A percentile compares a stretch with the other conserved stretches of the same genome.
Evolutionary conservation across 2,113 vertebrate species (phyloP).

Genomic region (Corythornis madagascariensis): DNA sequence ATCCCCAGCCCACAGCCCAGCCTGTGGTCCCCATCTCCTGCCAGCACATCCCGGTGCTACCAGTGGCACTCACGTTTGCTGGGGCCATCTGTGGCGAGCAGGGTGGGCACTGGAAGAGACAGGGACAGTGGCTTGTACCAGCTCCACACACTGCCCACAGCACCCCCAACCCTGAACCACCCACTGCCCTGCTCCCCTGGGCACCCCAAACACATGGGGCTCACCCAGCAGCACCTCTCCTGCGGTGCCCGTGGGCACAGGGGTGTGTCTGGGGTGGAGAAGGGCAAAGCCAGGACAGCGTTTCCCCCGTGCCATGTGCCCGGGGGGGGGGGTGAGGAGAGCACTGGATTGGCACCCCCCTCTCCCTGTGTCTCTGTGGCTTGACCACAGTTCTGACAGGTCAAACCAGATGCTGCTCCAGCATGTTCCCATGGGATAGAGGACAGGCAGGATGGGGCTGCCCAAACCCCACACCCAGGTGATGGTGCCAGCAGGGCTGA

Average conservation of each 20-base stretch:
- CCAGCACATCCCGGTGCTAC: background rate
- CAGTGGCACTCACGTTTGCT: background rate
- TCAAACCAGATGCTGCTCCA: background rate
- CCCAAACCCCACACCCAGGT: fast-evolving
- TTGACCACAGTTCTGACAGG: background rate
- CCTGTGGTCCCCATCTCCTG: background rate
- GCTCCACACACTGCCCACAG: fast-evolving
- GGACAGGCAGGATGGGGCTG: background rate
- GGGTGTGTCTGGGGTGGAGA: background rate
- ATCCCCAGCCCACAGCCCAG: background rate
- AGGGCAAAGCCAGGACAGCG: background rate
- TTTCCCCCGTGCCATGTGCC: background rate
- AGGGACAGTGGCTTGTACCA: fast-evolving
- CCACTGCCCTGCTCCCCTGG: fast-evolving
- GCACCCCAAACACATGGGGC: fast-evolving
- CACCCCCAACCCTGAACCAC: background rate
- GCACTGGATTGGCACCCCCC: background rate
- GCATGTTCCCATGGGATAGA: background rate
- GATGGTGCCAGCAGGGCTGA: too few species aligned
- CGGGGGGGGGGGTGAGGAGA: background rate
- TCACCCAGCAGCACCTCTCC: background rate
- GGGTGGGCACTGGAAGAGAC: slow-evolving; percentile 73
- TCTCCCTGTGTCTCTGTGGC: background rate
- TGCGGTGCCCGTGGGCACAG: background rate
- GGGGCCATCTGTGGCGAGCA: background rate